Percentiles rank a stretch among this genome's conserved stretches.
Evolutionary conservation across 1,140 invertebrate genomes (phyloP).

Genomic region (Dolichoris vasculosae): DNA sequence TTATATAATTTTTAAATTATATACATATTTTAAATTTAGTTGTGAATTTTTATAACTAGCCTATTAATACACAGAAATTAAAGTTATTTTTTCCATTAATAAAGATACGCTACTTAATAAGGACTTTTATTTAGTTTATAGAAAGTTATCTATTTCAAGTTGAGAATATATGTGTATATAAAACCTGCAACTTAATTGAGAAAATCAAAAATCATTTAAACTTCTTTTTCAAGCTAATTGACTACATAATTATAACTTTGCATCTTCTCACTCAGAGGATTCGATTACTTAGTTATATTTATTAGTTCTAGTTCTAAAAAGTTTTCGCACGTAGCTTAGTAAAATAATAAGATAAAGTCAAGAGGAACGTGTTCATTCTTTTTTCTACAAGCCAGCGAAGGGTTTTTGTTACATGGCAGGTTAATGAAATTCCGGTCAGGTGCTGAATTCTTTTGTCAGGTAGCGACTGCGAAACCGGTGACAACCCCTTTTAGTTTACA

Average conservation of each 20-base stretch:
- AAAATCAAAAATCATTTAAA: too few species aligned
- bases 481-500: conserved; percentile 62
- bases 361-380: conserved; percentile 50
- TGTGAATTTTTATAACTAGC: not conserved
- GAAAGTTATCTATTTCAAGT: too few species aligned
- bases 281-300: conserved; percentile 49
- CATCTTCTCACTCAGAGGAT: not conserved
- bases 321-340: not conserved
- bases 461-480: conserved; percentile 46
- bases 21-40: not conserved
- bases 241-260: not conserved
- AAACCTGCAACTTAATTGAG: too few species aligned
- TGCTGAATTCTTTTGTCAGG: conserved; percentile 72
- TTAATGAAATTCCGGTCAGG: conserved; percentile 73
- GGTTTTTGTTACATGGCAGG: conserved; percentile 48
- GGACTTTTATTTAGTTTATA: too few species aligned
- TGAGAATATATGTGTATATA: too few species aligned
- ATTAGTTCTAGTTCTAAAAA: conserved; percentile 35
- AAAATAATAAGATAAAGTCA: conserved; percentile 37
- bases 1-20: not conserved
- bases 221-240: too few species aligned
- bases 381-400: conserved; percentile 53
- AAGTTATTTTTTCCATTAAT: too few species aligned
- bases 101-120: too few species aligned
- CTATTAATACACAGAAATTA: not conserved